Percentiles rank a stretch among this genome's conserved stretches.
phyloP scores from a whole-genome alignment of 2,888 invertebrate species.

The Acrobasis suavella region DNA sequence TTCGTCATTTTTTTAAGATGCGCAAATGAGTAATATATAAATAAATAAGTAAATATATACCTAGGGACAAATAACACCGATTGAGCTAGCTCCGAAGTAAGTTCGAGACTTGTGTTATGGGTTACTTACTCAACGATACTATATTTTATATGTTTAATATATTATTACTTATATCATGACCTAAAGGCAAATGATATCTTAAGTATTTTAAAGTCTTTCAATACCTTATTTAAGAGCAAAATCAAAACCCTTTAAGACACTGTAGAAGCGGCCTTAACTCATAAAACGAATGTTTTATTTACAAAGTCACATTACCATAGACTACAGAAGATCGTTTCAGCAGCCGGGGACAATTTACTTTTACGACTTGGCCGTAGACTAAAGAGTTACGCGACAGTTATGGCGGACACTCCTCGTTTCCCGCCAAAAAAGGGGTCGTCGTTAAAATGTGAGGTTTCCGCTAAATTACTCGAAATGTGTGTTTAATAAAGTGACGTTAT shows the following conservation, averaged over 20 bases:
- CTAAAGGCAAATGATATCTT: too few species aligned
- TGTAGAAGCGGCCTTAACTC: constrained; percentile 32
- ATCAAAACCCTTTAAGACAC: too few species aligned
- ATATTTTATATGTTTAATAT: too few species aligned
- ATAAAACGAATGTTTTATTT: constrained; percentile 46
- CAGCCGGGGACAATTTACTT: constrained; percentile 81
- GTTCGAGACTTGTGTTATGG: too few species aligned
- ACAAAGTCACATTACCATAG: constrained; percentile 47
- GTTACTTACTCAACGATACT: too few species aligned
- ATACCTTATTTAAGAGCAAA: not conserved
- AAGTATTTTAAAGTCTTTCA: too few species aligned
- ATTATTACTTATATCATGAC: too few species aligned
- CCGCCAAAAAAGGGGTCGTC: constrained; percentile 51
- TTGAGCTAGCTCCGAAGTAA: too few species aligned
- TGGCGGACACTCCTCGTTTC: constrained; percentile 71
- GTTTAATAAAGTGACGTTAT: constrained; percentile 23
- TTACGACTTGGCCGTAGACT: constrained; percentile 73
- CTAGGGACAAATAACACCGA: too few species aligned
- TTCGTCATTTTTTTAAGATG: too few species aligned
- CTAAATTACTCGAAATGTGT: constrained; percentile 43
- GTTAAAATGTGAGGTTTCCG: constrained; percentile 41
- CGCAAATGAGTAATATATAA: too few species aligned
- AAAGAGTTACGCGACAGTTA: constrained; percentile 81
- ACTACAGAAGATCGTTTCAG: constrained; percentile 52
- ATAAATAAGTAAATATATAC: too few species aligned